These are phyloP conservation scores for Antitype chi DNA, from an alignment of 2,888 invertebrate species.

Conservation along the genomic window DNA sequence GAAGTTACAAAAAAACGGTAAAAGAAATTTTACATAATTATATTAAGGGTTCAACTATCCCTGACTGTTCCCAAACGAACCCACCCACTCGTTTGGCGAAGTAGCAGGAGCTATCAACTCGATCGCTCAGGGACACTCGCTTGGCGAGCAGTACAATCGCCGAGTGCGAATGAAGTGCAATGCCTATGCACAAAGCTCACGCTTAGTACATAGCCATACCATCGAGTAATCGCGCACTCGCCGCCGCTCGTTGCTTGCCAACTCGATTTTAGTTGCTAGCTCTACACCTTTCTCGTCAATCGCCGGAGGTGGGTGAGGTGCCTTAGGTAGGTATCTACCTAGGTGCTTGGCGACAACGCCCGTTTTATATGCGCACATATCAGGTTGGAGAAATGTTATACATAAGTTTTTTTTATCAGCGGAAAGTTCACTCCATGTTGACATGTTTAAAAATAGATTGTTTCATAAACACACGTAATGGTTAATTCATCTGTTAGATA, in stretches of 20 bases:
- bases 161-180: too few species aligned
- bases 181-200: too few species aligned
- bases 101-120: neutral
- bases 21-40: neutral
- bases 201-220: neutral
- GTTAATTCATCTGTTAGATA: conserved; percentile 17
- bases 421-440: conserved; percentile 4
- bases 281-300: neutral
- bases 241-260: neutral
- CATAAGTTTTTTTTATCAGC: conserved; percentile 9
- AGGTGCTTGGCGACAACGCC: conserved; percentile 66
- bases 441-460: neutral
- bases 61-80: neutral
- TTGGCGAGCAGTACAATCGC: neutral
- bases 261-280: neutral
- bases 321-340: neutral
- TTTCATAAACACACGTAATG: conserved; percentile 7
- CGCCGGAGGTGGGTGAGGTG: neutral
- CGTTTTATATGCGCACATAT: conserved; percentile 64
- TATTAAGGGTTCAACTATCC: neutral
- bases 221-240: neutral
- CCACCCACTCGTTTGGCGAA: neutral
- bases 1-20: neutral
- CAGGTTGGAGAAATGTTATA: conserved; percentile 44
- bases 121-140: neutral